A percentile compares a stretch with the other conserved stretches of the same genome.
Evolutionary conservation across 2,113 vertebrate genomes (phyloP).

Genomic region (Peucedramus taeniatus): DNA sequence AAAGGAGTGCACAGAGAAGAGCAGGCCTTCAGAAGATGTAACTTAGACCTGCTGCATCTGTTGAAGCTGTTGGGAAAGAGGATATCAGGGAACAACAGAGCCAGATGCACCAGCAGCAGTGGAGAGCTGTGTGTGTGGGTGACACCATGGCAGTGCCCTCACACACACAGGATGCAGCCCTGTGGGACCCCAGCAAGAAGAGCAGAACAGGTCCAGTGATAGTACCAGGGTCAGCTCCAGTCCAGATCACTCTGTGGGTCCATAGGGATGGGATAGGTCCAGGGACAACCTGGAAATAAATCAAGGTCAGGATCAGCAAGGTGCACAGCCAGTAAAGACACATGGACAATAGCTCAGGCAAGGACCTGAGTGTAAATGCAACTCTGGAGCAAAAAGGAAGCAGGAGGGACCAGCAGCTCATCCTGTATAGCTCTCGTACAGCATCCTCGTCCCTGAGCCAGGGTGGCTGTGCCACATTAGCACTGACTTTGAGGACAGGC

Average conservation of each 20-base stretch:
- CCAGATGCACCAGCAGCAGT: fast-evolving
- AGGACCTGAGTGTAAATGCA: neutral
- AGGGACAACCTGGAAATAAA: neutral
- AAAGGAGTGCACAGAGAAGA: neutral
- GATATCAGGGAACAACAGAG: neutral
- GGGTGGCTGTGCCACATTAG: neutral
- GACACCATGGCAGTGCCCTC: neutral
- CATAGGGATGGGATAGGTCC: neutral
- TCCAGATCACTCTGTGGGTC: neutral
- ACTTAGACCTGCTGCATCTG: neutral
- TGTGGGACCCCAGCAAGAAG: neutral
- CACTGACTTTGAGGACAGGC: neutral
- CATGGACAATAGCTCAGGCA: neutral
- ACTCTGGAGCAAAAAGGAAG: neutral
- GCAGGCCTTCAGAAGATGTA: fast-evolving
- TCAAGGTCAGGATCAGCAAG: neutral
- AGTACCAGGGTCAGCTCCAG: neutral
- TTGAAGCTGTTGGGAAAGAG: neutral
- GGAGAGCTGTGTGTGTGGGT: neutral
- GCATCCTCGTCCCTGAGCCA: neutral
- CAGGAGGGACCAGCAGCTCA: neutral
- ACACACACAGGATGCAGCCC: neutral
- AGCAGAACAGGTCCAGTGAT: neutral
- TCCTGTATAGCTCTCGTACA: neutral
- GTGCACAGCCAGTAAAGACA: neutral